These are phyloP conservation scores for Camponotus fellah DNA, from an alignment of 2,888 invertebrate genomes.

Conservation along the genomic window DNA sequence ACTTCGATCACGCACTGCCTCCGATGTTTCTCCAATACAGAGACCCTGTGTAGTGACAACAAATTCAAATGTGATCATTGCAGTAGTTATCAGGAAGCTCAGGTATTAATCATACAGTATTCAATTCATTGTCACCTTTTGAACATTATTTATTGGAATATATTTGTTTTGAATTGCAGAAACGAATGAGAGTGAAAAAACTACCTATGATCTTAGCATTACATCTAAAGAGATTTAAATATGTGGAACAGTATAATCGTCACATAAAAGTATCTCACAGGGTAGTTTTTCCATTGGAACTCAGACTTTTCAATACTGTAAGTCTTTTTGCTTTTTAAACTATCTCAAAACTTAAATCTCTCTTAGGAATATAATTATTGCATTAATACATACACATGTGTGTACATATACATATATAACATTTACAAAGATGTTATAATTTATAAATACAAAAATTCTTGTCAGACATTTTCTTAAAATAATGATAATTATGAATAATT, in stretches of 20 bases:
- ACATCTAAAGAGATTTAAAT: constrained; percentile 98
- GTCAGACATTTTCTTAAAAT: background rate
- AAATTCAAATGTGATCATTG: constrained; percentile 99
- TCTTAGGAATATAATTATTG: background rate
- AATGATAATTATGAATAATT: too few species aligned
- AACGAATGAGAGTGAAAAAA: constrained; percentile 99
- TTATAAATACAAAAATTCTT: background rate
- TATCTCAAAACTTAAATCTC: background rate
- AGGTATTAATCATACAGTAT: constrained; percentile 85
- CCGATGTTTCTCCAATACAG: constrained; percentile 98
- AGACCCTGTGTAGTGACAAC: constrained; percentile 99
- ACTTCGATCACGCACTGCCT: constrained; percentile 99
- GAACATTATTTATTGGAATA: background rate
- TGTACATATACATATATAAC: background rate
- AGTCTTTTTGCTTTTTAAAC: constrained; percentile 84
- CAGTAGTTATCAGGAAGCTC: constrained; percentile 99
- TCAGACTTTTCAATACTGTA: constrained; percentile 98
- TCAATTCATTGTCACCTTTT: constrained; percentile 9
- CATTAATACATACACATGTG: background rate
- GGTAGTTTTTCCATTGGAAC: constrained; percentile 99
- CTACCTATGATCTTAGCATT: constrained; percentile 98
- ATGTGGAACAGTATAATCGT: constrained; percentile 99
- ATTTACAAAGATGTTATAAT: background rate
- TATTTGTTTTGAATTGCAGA: constrained; percentile 85
- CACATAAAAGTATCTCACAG: constrained; percentile 99